Base-by-base conservation (phyloP, 2,113 vertebrate genomes). In the Leucopsar rothschildi region DNA sequence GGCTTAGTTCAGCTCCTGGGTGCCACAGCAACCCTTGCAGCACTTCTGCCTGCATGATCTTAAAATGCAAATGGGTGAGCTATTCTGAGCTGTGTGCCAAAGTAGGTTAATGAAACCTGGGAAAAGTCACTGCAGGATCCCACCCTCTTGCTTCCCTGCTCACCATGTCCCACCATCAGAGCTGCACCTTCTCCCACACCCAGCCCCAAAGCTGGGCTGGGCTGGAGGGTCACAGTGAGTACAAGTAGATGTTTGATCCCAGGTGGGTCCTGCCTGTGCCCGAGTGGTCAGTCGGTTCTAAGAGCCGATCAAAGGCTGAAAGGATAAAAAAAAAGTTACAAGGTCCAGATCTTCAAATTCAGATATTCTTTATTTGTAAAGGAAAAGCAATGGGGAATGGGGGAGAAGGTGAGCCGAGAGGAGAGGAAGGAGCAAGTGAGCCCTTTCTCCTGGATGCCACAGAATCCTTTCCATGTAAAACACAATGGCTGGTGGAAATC, bases 101-200 rank as follows among this genome's bases (percentile, higher is more conserved):
- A 91, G 89, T 61, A 77, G 91, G 80, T 90, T 92, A 94, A 92
- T 88, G 91, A 85, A 87, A 75, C 63, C 69, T 68, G 85, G 72
- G 56, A 42, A 44, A 25, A 90, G 42, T 49, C 65, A 44, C 13
- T 75, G 77, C 63, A 28, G 71, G 40, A 44, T 56, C 71, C 59
- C 82, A 31, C 60, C 9, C 57, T 57, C 81, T 63, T 40, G 0
- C 16, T 56, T 52, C 55, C 27, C 55, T 57, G 56, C 66, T 87
- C 50, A 1, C 35, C 2, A 0, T 33, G 52, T 37, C 82, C 87
- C 78, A 20, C 9, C 2, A 1, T 9, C 82, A 39, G 78, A 88
- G 61, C 79, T 71, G 68, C 66, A 2, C 25, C 31, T 76, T 29
- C 40, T 10, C 42, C 61, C 40, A 27, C 55, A 35, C 45, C 19